A percentile compares a stretch with the other conserved stretches of the same genome.
Evolutionary conservation across 2,888 invertebrate species (phyloP).

Genomic region (Nephrotoma guestfalica): DNA sequence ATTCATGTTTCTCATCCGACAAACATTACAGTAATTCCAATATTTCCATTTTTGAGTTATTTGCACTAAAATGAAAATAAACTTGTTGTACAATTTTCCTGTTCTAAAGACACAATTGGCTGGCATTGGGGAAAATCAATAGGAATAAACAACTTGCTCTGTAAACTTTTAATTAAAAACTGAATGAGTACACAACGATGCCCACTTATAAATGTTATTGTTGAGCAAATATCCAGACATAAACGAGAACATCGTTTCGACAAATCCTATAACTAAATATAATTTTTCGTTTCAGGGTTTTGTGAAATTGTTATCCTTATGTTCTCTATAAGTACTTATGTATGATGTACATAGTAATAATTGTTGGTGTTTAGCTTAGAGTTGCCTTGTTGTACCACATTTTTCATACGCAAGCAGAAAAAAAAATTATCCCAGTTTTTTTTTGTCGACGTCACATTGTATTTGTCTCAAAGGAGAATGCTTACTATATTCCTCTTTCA

Average conservation of each 20-base stretch:
- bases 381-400: background rate
- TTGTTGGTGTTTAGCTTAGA: background rate
- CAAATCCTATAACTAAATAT: background rate
- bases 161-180: background rate
- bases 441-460: background rate
- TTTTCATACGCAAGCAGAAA: background rate
- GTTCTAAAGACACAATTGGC: too few relatives aligned
- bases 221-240: background rate
- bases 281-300: background rate
- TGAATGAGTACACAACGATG: background rate
- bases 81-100: too few relatives aligned
- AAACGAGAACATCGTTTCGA: background rate
- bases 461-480: background rate
- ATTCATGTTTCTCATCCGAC: too few relatives aligned
- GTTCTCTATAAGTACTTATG: background rate
- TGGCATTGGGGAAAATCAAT: background rate
- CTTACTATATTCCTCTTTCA: background rate
- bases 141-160: background rate
- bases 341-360: background rate
- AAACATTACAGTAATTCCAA: too few relatives aligned
- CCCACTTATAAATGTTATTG: background rate
- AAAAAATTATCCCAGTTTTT: background rate
- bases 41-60: too few relatives aligned
- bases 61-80: too few relatives aligned
- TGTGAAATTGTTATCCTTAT: background rate